Conservation (phyloP, 1,140 invertebrate species). For the Cotesia vestalis region DNA sequence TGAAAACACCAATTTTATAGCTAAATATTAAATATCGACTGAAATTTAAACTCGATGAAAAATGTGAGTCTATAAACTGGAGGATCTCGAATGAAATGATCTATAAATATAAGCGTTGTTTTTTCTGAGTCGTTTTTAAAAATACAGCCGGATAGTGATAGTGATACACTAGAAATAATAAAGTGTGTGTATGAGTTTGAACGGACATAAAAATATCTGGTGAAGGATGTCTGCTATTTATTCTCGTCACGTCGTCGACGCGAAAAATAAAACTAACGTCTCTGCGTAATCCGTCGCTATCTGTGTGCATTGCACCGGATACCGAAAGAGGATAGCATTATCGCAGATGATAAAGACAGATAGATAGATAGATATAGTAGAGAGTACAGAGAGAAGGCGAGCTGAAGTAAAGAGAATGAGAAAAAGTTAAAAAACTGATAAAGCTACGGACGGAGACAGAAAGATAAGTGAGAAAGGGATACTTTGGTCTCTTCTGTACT, state of each 20-base stretch:
- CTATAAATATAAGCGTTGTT: too few relatives aligned
- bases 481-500: slow-evolving; percentile 40
- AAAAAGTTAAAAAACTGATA: neutral
- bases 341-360: neutral
- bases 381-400: neutral
- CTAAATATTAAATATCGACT: too few relatives aligned
- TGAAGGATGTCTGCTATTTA: slow-evolving; percentile 56
- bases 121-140: neutral
- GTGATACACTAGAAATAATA: neutral
- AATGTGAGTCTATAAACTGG: too few relatives aligned
- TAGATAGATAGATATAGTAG: slow-evolving; percentile 17
- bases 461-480: neutral
- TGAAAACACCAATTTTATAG: too few relatives aligned
- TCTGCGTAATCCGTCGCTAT: slow-evolving; percentile 58
- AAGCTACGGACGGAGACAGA: neutral
- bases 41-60: too few relatives aligned
- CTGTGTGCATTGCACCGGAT: slow-evolving; percentile 56
- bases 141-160: slow-evolving; percentile 3
- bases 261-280: slow-evolving; percentile 42
- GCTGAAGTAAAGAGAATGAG: neutral
- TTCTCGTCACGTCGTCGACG: slow-evolving; percentile 58
- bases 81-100: too few relatives aligned
- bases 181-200: neutral
- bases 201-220: slow-evolving; percentile 31
- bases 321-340: slow-evolving; percentile 46